Evolutionary conservation across 2,797 vertebrate species (phyloP), one percentile per base, ranked within the genome.

Genomic region (Cottoperca gobio): DNA sequence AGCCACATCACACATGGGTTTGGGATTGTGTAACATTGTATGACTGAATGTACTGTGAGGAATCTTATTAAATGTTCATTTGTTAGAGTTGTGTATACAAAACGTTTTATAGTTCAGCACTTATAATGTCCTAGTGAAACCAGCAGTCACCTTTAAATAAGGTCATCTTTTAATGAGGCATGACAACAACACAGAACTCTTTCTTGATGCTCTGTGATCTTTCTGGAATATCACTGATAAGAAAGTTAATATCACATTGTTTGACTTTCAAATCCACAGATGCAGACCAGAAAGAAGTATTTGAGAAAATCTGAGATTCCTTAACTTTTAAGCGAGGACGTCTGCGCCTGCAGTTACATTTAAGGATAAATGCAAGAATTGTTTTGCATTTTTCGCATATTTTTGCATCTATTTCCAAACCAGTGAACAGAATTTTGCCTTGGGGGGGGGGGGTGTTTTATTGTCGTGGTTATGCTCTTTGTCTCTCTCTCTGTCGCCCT

Each of bases 11-110:
- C 43, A 58, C 48, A 33, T 54, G 33, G 61, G 67, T 67, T 39
- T 60, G 67, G 35, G 42, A 33, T 71, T 79, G 58, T 82, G 31
- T 79, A 69, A 50, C 57, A 33, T 17, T 74, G 54, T 68, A 31
- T 79, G 62, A 81, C 42, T 79, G 62, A 60, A 61, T 82, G 14
- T 73, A 54, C n/a, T 81, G 58, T 71, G 59, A 79, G 76, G 68
- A 60, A 75, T 78, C 53, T 73, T 67, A 90, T 64, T 90, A 87
- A 90, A 93, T 69, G 66, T 57, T 23, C 9, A 60, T 88, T 85
- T 90, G 66, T 61, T 85, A 79, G 77, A 63, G 10, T 62, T 82
- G 59, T 75, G 33, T 52, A 8, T 59, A 39, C 53, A 45, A 26
- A 68, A 3, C 3, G 19, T 26, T 35, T 19, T n/a, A 28, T 65